Percentiles rank a stretch among this genome's conserved stretches.
Evolutionary conservation across 2,797 vertebrate species (phyloP).

Genomic region (Gouania willdenowi): DNA sequence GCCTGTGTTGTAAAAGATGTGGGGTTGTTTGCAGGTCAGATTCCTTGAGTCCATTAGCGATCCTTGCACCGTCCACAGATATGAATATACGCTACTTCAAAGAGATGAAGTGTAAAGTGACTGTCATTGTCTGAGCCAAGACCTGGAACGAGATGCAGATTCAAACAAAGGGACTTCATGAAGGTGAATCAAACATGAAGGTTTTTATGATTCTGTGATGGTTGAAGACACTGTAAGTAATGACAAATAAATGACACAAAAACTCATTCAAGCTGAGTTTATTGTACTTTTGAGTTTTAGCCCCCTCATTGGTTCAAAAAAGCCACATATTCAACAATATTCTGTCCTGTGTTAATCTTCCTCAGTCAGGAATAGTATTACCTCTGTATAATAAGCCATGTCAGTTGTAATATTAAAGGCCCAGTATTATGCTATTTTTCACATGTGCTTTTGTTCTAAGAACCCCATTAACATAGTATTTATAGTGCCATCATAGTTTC

Average conservation of each 20-base stretch:
- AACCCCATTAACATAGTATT: no score
- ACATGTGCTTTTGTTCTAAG: no score
- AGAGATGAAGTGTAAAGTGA: not conserved
- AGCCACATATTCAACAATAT: no score
- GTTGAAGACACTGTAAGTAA: not conserved
- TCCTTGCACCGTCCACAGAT: slow-evolving; percentile 13
- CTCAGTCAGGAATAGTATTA: no score
- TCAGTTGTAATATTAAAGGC: no score
- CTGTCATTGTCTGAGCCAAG: not conserved
- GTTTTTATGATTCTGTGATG: not conserved
- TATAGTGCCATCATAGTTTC: no score
- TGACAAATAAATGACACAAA: not conserved
- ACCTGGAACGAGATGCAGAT: not conserved
- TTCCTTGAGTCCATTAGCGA: slow-evolving; percentile 53
- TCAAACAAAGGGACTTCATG: not conserved
- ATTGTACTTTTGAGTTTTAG: no score
- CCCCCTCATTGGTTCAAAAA: no score
- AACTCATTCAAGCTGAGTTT: no score
- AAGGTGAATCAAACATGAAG: slow-evolving; percentile 2
- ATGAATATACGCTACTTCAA: slow-evolving; percentile 14
- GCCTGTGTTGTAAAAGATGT: slow-evolving; percentile 51
- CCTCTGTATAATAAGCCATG: no score
- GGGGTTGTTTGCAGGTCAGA: slow-evolving; percentile 62
- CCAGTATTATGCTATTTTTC: no score
- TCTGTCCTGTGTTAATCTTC: no score